Base-by-base conservation (phyloP, 2,888 invertebrate genomes). In the Drosophila multiciliata region DNA sequence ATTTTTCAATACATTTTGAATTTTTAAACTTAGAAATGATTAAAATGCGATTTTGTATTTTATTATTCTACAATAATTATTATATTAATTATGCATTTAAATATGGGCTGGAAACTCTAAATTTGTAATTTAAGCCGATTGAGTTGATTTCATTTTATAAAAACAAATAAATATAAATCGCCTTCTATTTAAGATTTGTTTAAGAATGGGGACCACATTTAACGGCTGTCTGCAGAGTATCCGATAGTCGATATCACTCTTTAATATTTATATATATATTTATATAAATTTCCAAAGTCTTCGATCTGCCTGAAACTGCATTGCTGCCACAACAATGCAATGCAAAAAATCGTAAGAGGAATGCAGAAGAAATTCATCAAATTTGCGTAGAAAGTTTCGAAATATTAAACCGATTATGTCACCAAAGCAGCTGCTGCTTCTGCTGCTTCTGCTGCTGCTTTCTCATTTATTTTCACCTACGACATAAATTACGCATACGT, bases 401-500 rank as follows among this genome's bases (percentile, higher is more conserved):
- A 79, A 85, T 82, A 82, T 85, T 71, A 83, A 88, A 76, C 81
- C 78, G 83, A 78, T 78, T 78, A 74, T 74, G 75, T 66, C 83
- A 71, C 69, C 75, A 54, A 55, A 54, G 58, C 87, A 88, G 68
- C 83, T 86, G 84, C 59, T 71, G 71, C 68, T 48, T 11, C 29
- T 3, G 17, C 8, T 52, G n/a, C 42, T 38, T 11, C 29, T 3
- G 17, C 8, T 52, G n/a, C 42, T 38, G 4, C 5, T 49, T 11
- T 3, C 45, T 3, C 48, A 53, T 53, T 49, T 45, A 38, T 60
- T 20, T 65, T 40, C 60, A 72, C 35, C 68, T 55, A 69, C 38
- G 69, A 82, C 75, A 85, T 83, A 88, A 85, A 88, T 88, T 88
- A 80, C 83, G 81, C 78, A 88, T 83, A 84, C 83, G 86, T 78